Conservation (phyloP, 2,113 vertebrate genomes). For the Cephalopholis sonnerati region DNA sequence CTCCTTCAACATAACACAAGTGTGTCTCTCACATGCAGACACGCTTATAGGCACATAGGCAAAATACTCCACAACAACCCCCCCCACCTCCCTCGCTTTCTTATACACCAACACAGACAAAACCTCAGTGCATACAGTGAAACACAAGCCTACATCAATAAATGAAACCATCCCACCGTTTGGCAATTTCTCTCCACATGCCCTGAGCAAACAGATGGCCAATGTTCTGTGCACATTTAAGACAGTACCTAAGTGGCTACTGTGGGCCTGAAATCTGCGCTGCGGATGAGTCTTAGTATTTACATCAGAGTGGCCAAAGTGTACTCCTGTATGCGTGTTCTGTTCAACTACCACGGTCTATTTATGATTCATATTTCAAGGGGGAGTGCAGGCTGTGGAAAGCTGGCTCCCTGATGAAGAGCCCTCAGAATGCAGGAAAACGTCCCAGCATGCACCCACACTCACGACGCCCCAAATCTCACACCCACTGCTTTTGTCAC, state of each 20-base stretch:
- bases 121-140: conserved; percentile 29
- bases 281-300: conserved; percentile 49
- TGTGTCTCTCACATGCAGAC: conserved; percentile 60
- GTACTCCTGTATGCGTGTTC: conserved; percentile 8
- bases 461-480: conserved; percentile 70
- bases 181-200: conserved; percentile 48
- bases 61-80: conserved; percentile 35
- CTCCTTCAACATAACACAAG: conserved; percentile 60
- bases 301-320: conserved; percentile 40
- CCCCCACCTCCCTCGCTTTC: conserved; percentile 2
- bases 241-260: conserved; percentile 55
- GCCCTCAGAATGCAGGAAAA: conserved; percentile 74
- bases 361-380: conserved; percentile 74
- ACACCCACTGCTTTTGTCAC: conserved; percentile 76
- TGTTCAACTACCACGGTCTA: conserved; percentile 38
- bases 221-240: conserved; percentile 51
- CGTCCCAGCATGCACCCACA: conserved; percentile 79
- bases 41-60: conserved; percentile 31
- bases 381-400: conserved; percentile 69
- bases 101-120: conserved; percentile 47
- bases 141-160: conserved; percentile 52
- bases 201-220: conserved; percentile 73
- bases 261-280: conserved; percentile 45
- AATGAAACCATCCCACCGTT: conserved; percentile 54
- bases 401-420: conserved; percentile 74